phyloP scores from a whole-genome alignment of 2,888 invertebrate genomes.

The Calliopum simillimum region DNA sequence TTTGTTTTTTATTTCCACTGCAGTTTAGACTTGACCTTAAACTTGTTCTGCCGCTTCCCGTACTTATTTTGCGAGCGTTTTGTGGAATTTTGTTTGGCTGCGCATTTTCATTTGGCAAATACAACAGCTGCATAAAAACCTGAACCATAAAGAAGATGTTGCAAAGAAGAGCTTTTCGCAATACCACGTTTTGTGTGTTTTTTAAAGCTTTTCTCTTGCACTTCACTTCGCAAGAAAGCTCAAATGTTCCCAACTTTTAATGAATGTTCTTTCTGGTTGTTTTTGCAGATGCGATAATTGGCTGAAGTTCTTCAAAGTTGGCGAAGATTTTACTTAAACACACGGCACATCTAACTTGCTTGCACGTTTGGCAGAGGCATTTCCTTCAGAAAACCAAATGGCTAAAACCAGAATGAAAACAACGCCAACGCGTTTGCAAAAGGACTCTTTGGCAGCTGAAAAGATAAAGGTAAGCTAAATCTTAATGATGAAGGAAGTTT shows the following conservation, averaged over 20 bases:
- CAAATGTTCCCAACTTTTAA: background rate
- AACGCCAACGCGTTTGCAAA: constrained; percentile 59
- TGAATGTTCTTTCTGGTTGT: constrained; percentile 4
- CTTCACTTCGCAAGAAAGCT: too few species aligned
- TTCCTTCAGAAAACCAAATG: constrained; percentile 55
- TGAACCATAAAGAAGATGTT: background rate
- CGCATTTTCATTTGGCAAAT: too few species aligned
- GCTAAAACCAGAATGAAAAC: constrained; percentile 63
- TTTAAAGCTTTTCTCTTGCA: too few species aligned
- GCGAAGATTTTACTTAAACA: constrained; percentile 47
- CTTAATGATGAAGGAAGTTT: too few species aligned
- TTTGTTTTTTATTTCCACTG: background rate
- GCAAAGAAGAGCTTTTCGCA: background rate
- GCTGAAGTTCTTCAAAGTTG: constrained; percentile 57
- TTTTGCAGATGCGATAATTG: constrained; percentile 58
- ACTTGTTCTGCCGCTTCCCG: constrained; percentile 52
- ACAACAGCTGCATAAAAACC: constrained; percentile 24
- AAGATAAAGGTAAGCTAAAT: constrained; percentile 22
- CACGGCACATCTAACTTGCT: constrained; percentile 35
- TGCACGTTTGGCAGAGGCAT: constrained; percentile 57
- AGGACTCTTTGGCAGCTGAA: constrained; percentile 50
- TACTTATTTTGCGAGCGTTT: constrained; percentile 6
- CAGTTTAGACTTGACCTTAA: constrained; percentile 51
- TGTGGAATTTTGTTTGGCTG: too few species aligned
- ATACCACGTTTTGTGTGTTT: background rate